Percentiles rank a stretch among this genome's conserved stretches.
Conservation (phyloP, 2,113 vertebrate species). For the Illadopsis cleaveri region DNA sequence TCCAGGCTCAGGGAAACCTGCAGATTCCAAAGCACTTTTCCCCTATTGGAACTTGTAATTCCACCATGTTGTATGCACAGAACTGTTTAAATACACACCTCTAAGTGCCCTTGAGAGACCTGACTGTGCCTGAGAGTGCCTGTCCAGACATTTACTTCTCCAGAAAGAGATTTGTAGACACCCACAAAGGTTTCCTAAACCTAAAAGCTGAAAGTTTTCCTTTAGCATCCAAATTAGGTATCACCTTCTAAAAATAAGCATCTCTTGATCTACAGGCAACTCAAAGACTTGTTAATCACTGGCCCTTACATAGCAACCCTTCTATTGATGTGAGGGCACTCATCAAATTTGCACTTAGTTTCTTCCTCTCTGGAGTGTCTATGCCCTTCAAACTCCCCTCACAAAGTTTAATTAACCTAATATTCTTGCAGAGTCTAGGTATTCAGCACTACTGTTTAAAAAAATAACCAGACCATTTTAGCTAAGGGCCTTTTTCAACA, state of each 20-base stretch:
- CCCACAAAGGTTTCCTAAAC: neutral
- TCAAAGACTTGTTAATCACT: neutral
- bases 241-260: neutral
- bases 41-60: neutral
- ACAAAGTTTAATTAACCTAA: neutral
- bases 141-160: neutral
- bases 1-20: neutral
- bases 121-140: neutral
- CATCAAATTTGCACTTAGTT: neutral
- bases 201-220: neutral
- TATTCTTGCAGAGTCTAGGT: neutral
- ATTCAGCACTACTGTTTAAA: neutral
- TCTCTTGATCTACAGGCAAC: neutral
- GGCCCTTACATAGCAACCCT: accelerated
- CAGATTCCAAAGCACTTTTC: neutral
- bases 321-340: neutral
- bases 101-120: neutral
- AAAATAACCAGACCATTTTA: neutral
- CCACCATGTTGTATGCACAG: accelerated
- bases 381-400: neutral
- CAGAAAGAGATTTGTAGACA: neutral
- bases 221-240: neutral
- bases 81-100: neutral
- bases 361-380: neutral
- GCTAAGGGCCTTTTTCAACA: neutral